phyloP scores from a whole-genome alignment of 2,113 vertebrate genomes.

The Zosterops hypoxanthus region DNA sequence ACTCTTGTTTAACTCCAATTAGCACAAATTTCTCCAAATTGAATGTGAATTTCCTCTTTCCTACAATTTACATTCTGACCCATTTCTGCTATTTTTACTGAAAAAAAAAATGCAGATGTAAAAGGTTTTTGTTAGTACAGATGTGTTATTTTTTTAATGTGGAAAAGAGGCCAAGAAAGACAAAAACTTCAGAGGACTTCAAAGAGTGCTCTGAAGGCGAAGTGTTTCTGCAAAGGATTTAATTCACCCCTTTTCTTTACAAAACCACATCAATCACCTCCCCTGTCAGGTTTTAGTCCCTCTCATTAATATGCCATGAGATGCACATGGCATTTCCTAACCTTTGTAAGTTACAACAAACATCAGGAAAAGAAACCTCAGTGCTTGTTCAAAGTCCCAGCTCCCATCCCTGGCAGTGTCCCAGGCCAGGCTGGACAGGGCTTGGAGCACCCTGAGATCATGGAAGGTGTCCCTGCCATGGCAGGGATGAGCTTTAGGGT shows the following conservation, averaged over 20 bases:
- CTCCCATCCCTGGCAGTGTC: background rate
- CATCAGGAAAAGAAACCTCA: background rate
- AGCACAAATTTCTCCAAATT: background rate
- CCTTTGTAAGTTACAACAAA: background rate
- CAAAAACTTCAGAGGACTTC: background rate
- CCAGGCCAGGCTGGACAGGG: background rate
- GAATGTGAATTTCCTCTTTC: background rate
- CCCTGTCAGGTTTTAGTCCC: background rate
- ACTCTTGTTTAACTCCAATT: background rate
- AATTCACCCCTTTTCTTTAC: background rate
- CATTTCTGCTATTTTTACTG: background rate
- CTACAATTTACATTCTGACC: background rate
- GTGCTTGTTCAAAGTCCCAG: background rate
- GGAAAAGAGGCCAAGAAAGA: background rate
- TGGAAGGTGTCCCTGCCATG: background rate
- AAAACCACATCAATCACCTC: background rate
- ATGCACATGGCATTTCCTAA: background rate
- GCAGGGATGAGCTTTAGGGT: background rate
- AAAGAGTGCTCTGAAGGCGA: background rate
- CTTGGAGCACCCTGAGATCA: accelerated
- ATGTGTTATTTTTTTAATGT: background rate
- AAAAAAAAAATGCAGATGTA: conserved; percentile 47
- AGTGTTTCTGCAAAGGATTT: background rate
- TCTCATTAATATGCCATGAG: background rate
- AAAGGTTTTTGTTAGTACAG: conserved; percentile 11